Evolutionary conservation across 37 sponge, comb jelly and placozoan species (phyloP), one percentile per base, ranked within the genome.

Genomic region (Oscarella lobularis): DNA sequence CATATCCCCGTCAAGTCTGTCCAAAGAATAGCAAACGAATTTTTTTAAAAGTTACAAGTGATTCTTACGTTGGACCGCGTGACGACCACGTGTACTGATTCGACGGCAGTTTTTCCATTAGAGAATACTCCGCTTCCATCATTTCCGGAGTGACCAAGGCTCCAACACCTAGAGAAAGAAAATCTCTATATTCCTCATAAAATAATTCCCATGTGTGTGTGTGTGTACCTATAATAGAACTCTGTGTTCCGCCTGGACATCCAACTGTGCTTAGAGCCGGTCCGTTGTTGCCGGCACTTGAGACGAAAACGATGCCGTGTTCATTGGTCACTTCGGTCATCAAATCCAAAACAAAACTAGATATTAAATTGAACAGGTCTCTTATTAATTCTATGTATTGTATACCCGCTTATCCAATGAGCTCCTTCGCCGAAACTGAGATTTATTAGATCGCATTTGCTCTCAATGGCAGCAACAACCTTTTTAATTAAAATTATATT

Each of bases 271-370:
- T 84, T 27, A 95, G 84, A 32, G 83, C 84, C 2, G 96, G 96
- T 2, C 96, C 96, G 81, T 88, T 88, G 81, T 95, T 95, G 4
- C 96, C 96, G 39, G 96, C 92, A 79, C 93, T 88, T 67, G 87
- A 75, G 20, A 95, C 96, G 86, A 95, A 91, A 31, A 92, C 74
- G 5, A 88, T 76, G 30, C 83, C 86, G 77, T 95, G 83, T 72
- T 84, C 80, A 35, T 86, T 73, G 67, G 76, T 74, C 55, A 95
- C 79, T 37, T 84, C 80, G 0, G 72, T 34, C 35, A 68, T 4
- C n/a, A n/a, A n/a, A n/a, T n/a, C n/a, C n/a, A n/a, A n/a, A n/a
- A n/a, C n/a, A n/a, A n/a, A n/a, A n/a, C n/a, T n/a, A n/a, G n/a
- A n/a, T n/a, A n/a, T n/a, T n/a, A n/a, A n/a, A n/a, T n/a, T n/a